phyloP scores from a whole-genome alignment of 2,113 vertebrate species.

The Petroica traversi region DNA sequence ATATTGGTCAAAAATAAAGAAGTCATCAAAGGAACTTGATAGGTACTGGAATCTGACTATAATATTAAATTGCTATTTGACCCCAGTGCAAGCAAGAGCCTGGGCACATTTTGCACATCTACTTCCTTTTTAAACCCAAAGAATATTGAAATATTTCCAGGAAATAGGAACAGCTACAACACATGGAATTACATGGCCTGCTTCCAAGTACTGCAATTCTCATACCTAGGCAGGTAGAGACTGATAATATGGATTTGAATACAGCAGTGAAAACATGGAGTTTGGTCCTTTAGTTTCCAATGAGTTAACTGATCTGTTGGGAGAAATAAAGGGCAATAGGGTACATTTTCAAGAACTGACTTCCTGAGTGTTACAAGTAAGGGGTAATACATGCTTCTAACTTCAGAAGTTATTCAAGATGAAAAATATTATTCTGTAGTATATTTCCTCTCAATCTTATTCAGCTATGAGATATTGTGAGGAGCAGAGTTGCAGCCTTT shows the following conservation, averaged over 20 bases:
- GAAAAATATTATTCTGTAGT: neutral
- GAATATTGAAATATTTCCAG: neutral
- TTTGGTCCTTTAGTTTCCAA: neutral
- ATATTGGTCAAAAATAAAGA: neutral
- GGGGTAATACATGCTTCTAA: neutral
- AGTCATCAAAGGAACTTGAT: neutral
- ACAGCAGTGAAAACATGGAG: neutral
- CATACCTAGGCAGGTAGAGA: neutral
- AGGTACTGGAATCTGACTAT: neutral
- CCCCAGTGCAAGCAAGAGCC: neutral
- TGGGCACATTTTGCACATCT: neutral
- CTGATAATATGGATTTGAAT: neutral
- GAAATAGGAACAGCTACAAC: neutral
- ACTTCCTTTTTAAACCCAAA: neutral
- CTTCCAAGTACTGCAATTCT: neutral
- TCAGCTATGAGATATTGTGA: neutral
- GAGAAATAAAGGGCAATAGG: neutral
- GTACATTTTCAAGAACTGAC: neutral
- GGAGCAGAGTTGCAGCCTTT: neutral
- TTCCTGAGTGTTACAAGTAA: neutral
- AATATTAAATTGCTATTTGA: neutral
- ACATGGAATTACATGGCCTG: rapidly evolving
- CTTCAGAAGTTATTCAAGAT: neutral
- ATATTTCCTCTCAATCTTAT: neutral
- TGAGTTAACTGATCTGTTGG: neutral